These are phyloP conservation scores for Zootoca vivipara DNA, from an alignment of 2,113 vertebrate genomes.

Conservation along the genomic window DNA sequence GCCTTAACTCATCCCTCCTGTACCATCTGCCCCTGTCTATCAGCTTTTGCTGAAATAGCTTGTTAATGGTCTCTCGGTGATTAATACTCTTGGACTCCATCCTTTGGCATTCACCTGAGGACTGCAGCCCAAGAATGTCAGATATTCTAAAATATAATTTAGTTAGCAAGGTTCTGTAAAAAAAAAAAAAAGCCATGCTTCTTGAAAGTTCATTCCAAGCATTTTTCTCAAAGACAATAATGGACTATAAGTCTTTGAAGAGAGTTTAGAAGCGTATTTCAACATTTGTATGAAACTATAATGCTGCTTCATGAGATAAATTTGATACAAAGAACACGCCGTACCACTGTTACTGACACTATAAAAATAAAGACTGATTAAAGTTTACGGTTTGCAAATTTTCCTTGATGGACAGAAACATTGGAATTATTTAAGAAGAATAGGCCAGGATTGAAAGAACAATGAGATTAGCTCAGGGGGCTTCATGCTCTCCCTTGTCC, in stretches of 20 bases:
- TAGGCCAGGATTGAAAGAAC: constrained; percentile 3
- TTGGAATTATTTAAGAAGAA: background rate
- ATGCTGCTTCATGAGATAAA: constrained; percentile 17
- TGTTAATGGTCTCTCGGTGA: too few relatives aligned
- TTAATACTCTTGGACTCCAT: background rate
- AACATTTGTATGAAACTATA: constrained; percentile 7
- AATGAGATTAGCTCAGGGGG: background rate
- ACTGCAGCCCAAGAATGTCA: background rate
- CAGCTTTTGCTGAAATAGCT: background rate
- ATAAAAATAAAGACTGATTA: constrained; percentile 35
- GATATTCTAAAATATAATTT: constrained; percentile 21
- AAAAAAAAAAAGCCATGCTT: constrained; percentile 9
- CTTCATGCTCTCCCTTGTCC: background rate
- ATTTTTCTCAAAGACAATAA: constrained; percentile 35
- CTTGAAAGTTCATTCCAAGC: constrained; percentile 16
- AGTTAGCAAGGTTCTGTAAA: background rate
- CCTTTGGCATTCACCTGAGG: background rate
- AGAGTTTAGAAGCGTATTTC: constrained; percentile 25
- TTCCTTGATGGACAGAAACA: background rate
- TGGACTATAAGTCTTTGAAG: background rate
- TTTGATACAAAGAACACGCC: constrained; percentile 9
- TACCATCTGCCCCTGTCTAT: background rate
- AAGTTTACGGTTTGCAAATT: background rate
- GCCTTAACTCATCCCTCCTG: background rate
- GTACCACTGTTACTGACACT: background rate